Conservation (phyloP, 2,888 invertebrate species). For the Leistus spinibarbis region DNA sequence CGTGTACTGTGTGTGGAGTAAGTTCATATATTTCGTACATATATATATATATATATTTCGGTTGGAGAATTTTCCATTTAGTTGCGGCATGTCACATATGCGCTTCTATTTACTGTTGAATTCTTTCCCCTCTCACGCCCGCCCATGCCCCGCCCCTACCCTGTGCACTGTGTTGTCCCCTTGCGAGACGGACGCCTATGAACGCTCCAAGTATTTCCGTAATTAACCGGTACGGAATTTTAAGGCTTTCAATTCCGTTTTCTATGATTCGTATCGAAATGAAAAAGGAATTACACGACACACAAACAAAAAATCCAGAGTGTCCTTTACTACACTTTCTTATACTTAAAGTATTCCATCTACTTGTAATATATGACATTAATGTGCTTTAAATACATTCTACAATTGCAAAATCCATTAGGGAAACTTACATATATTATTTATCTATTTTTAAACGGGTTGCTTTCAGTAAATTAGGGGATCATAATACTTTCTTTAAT, state of each 20-base stretch:
- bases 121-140: conserved; percentile 16
- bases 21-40: conserved; percentile 39
- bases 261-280: conserved; percentile 7
- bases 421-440: too few species aligned
- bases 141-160: neutral
- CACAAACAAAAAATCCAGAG: neutral
- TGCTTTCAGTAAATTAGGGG: too few species aligned
- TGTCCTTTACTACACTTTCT: too few species aligned
- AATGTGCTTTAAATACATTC: too few species aligned
- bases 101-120: conserved; percentile 37
- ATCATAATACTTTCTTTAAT: too few species aligned
- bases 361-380: too few species aligned
- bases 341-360: too few species aligned
- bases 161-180: neutral
- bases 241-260: neutral
- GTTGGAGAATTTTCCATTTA: conserved; percentile 40
- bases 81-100: conserved; percentile 39
- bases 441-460: too few species aligned
- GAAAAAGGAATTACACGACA: neutral
- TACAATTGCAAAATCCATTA: too few species aligned
- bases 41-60: conserved; percentile 38
- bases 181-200: conserved; percentile 28
- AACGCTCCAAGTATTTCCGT: conserved; percentile 29
- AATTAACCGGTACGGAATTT: conserved; percentile 36
- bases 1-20: neutral